Base-by-base conservation (phyloP, 2,888 invertebrate species). In the Parnassius mnemosyne region DNA sequence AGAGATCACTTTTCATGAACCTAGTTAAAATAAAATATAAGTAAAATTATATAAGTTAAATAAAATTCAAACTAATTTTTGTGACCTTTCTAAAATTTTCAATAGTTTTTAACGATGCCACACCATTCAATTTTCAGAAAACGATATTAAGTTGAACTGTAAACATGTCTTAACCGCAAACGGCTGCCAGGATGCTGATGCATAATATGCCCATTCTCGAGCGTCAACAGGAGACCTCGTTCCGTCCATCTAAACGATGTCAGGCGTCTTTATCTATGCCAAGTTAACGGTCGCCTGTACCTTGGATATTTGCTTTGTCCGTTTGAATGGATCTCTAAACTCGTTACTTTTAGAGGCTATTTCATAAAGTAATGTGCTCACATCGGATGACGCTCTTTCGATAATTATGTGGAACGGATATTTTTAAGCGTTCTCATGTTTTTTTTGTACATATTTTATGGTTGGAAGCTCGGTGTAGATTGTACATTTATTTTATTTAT, bases 221-320 rank as follows among this genome's bases (percentile, higher is more conserved):
- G 69, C 65, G 66, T 60, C 62, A 52, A 55, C 66, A 66, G 68
- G 61, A 69, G 71, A 69, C 71, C 73, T 68, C 70, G 73, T 69
- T 75, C 70, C 72, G 74, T 71, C 71, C 65, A 68, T 65, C 71
- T 72, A 74, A 84, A 80, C 79, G 75, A 83, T 84, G 87, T 84
- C 87, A 86, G 73, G 66, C 71, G 16, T 70, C 70, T 73, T 74
- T 76, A 85, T 83, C 80, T 85, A 75, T 85, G 87, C 78, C 84
- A 79, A 81, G 76, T 76, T 87, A 87, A 87, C 87, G 86, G 87
- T 85, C 74, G 63, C 63, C 66, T 64, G 69, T 68, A 74, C 77
- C 79, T 80, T 76, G 71, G 75, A 72, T 80, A 79, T 83, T 83
- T 80, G 79, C 80, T 80, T 79, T 80, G 75, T 76, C 72, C 72